Evolutionary conservation across 2,888 invertebrate genomes (phyloP).

Genomic region (Blastobasis lacticolella): DNA sequence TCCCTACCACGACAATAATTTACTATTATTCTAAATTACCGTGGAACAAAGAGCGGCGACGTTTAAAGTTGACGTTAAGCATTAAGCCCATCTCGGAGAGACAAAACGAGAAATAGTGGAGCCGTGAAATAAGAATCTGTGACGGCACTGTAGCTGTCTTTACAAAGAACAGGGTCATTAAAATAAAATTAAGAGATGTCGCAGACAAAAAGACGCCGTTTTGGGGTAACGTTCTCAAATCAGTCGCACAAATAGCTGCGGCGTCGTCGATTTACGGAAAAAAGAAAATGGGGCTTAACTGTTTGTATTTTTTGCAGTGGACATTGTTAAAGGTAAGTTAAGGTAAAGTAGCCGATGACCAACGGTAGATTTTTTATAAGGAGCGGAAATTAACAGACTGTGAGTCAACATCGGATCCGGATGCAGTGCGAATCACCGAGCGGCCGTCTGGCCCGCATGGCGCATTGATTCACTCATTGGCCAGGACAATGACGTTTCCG

Average conservation of each 20-base stretch:
- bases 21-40: slow-evolving; percentile 2
- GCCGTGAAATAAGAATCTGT: slow-evolving; percentile 12
- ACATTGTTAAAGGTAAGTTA: no score
- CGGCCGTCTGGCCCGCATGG: no score
- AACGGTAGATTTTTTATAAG: slow-evolving; percentile 36
- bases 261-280: no score
- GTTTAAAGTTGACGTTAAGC: slow-evolving; percentile 1
- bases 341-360: no score
- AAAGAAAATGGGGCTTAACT: no score
- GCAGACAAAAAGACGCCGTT: slow-evolving; percentile 2
- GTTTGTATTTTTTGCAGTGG: no score
- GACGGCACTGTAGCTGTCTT: slow-evolving; percentile 4
- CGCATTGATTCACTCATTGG: no score
- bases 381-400: slow-evolving; percentile 42
- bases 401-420: slow-evolving; percentile 37
- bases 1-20: slow-evolving; percentile 5
- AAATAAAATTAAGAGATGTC: slow-evolving; percentile 15
- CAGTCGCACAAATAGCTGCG: no score
- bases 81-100: slow-evolving; percentile 1
- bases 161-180: slow-evolving; percentile 15
- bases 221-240: background rate
- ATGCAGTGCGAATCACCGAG: slow-evolving; percentile 23
- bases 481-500: no score
- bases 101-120: slow-evolving; percentile 5
- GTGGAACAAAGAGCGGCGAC: slow-evolving; percentile 3